Evolutionary conservation across 2,113 vertebrate species (phyloP).

Genomic region (Notiomystis cincta): DNA sequence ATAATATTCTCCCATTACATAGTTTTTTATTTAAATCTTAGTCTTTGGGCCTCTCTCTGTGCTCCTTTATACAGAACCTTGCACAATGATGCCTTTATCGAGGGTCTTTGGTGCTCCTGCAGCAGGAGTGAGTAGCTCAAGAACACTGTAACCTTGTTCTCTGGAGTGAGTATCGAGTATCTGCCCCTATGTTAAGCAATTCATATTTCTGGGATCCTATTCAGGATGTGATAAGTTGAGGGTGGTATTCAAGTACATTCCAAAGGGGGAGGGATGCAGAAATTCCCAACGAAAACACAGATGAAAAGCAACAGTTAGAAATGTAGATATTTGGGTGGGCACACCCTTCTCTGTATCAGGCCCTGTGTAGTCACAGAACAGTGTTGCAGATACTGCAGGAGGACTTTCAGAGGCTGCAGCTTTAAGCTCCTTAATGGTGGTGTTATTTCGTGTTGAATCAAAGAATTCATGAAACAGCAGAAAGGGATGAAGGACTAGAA

Average conservation of each 20-base stretch:
- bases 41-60: neutral
- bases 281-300: neutral
- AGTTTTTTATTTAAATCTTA: neutral
- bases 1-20: neutral
- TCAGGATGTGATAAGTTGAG: neutral
- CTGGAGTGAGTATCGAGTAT: slow-evolving; percentile 11
- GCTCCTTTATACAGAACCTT: neutral
- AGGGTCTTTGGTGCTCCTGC: neutral
- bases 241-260: neutral
- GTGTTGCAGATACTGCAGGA: neutral
- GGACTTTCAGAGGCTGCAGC: neutral
- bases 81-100: neutral
- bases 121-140: neutral
- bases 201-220: slow-evolving; percentile 7
- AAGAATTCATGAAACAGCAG: neutral
- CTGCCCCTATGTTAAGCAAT: neutral
- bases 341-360: neutral
- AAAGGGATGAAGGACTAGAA: neutral
- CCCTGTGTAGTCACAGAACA: rapidly evolving
- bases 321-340: neutral
- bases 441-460: neutral
- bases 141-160: slow-evolving; percentile 40
- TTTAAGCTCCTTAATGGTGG: neutral
- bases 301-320: neutral
- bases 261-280: neutral